Base-by-base conservation (phyloP, 2,113 vertebrate species). In the Gasterosteus aculeatus region DNA sequence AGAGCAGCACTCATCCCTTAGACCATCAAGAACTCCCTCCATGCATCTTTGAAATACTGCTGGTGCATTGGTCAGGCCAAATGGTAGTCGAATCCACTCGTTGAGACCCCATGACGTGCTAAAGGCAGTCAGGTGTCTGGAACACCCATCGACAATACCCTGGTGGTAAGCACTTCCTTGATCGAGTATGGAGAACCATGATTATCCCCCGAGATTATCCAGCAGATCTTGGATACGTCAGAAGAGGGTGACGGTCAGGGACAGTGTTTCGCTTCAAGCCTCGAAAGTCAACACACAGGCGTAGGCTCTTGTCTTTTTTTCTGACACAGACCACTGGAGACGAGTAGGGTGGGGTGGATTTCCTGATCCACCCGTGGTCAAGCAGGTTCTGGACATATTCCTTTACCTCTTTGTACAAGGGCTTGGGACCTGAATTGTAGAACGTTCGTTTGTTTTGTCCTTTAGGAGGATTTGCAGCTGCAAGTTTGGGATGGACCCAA, bases 1-100 rank as follows among this genome's bases (percentile, higher is more conserved):
- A 6, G n/a, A 35, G 16, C 54, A 67, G 41, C 81, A 78, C 12
- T 83, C 58, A 3, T 83, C 69, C 0, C 22, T 26, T 26, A 26
- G 22, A 26, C 22, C 22, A 26, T 26, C 22, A 26, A 26, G 22
- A 26, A 26, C 22, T 26, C 22, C 81, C 74, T 9, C 78, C 58
- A 3, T 83, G 70, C 0, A 80, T 8, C 0, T 65, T 59, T 58
- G n/a, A 80, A 0, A 56, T 58, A 0, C 49, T 80, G 41, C 49
- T 83, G 78, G 78, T 0, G 38, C 44, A 1, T 70, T 83, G 22
- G 22, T 26, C 22, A 26, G 22, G 22, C 22, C 22, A 26, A 26
- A 26, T 1, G 22, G 22, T 26, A 26, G 22, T 26, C 22, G 22
- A 26, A 26, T 26, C 22, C 22, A 26, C 22, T 26, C 22, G 22